Base-by-base conservation (phyloP, 2,888 invertebrate genomes). In the Junonia oenone region DNA sequence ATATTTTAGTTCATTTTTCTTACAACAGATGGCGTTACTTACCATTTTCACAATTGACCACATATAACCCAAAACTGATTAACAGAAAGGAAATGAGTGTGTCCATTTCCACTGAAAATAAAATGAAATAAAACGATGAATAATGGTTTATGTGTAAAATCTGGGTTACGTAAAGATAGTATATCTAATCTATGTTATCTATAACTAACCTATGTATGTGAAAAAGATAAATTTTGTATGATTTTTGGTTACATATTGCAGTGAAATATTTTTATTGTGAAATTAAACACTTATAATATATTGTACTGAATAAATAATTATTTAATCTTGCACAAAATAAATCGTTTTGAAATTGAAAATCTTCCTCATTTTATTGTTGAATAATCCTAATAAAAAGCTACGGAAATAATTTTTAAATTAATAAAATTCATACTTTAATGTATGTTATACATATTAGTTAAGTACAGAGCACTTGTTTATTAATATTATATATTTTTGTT, bases 101-200 rank as follows among this genome's bases (percentile, higher is more conserved):
- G 26, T 38, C 55, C 62, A 62, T 63, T 45, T 55, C 49, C 33
- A 29, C 64, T 64, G 59, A 56, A 61, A 51, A 47, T 45, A 35
- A 54, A 55, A 46, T 22, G 22, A 15, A 48, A 38, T 15, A 8
- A 37, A 45, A 27, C 8, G 9, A 55, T 58, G 29, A 53, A 19
- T 47, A 47, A 48, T 40, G 31, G 22, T 33, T 47, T 48, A 22
- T 14, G 5, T 15, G 3, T 35, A 27, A 53, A 40, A 53, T 47
- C 47, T 53, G 33, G 53, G 53, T 46, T 47, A 53, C 38, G 29
- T 33, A 1, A 0, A 15, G 40, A 53, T 47, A 47, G 11, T 11
- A 11, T 40, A 31, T 26, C 33, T 40, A 11, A 53, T 53, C 52
- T 19, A 19, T 22, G 3, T 17, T 37, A 52, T 47, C 29, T 8